Evolutionary conservation across 2,888 invertebrate genomes (phyloP), one percentile per base, ranked within the genome.

Genomic region (Philhelius pedissequus): DNA sequence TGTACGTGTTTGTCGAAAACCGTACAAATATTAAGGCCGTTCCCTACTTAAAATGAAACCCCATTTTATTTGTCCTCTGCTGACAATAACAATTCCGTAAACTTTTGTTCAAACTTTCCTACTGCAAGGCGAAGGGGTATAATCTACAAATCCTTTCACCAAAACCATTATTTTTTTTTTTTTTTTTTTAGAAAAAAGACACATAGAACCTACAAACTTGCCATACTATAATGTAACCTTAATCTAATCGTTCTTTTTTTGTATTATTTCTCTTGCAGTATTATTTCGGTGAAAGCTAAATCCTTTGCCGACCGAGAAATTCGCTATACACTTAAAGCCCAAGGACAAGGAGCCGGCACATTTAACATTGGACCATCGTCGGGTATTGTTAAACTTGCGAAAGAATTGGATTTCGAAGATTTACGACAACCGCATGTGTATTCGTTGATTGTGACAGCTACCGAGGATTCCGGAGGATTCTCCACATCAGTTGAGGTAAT

Each of bases 351-450:
- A 9, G 97, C 97, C 8, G 98, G 98, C 56, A 98, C 98, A 9
- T 98, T 98, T 92, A 98, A 97, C 92, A 98, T 98, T 89, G 97
- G 97, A 0, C 96, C 97, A 3, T 96, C 97, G 20, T 97, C 97
- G 38, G 98, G 99, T 71, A 97, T 98, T 88, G 98, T 99, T 20
- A 98, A 98, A 92, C 92, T 99, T 88, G 97, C 98, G 11, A 97
- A 98, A 91, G 97, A 97, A 92, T 92, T 99, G 89, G 99, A 99
- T 92, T 99, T 98, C 90, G 99, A 99, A 92, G 98, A 99, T 92
- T 93, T 98, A 86, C 93, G 97, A 60, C 98, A 98, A 89, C 97
- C 98, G 0, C 98, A 98, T 89, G 96, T 97, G 80, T 99, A 98
- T 91, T 96, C 97, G 7, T 92, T 99, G 86, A 95, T 96, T 87